Evolutionary conservation across 2,797 vertebrate genomes (phyloP), one percentile per base, ranked within the genome.

Genomic region (Poliocrania exsul): DNA sequence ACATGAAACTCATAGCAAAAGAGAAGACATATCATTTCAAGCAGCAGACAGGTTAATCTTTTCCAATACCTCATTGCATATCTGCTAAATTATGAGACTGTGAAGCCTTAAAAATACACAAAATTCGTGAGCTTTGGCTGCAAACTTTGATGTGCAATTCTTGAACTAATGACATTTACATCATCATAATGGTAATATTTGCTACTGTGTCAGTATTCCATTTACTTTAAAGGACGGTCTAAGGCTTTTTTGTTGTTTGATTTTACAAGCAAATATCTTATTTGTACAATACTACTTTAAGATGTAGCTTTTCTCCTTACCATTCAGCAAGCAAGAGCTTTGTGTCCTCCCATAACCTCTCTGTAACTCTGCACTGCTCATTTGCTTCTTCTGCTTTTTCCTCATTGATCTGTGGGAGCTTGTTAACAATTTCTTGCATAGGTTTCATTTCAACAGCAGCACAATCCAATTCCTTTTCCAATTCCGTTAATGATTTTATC

Each of bases 321-420:
- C 98, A 97, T 94, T 99, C 98, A 65, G 91, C 92, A 83, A 99
- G 94, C 5, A 97, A 95, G 67, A 94, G 97, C 81, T 98, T 98
- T 13, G 98, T 98, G 46, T 98, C 98, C 71, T 98, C 98, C 99
- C 98, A 99, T 94, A 99, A 96, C 24, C 88, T 84, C 62, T 98
- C 97, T 96, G 92, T 95, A 97, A 96, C 85, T 98, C 78, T 73
- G 97, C 96, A 96, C 93, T 96, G 87, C 54, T 93, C 87, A 89
- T 92, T 93, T 92, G 97, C 92, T 92, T 95, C 57, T 74, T 97
- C 93, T 69, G 95, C 96, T 83, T 95, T 84, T 49, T 89, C 90
- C 4, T 97, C 96, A 97, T 94, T 81, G 54, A 94, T 93, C 7
- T 92, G 96, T 29, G 82, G 95, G 86, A 98, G 97, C 38, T 98